These are phyloP conservation scores for Turritopsis rubra DNA, from an alignment of 30 jellyfish, hydroid and myxozoan species.

Conservation along the genomic window DNA sequence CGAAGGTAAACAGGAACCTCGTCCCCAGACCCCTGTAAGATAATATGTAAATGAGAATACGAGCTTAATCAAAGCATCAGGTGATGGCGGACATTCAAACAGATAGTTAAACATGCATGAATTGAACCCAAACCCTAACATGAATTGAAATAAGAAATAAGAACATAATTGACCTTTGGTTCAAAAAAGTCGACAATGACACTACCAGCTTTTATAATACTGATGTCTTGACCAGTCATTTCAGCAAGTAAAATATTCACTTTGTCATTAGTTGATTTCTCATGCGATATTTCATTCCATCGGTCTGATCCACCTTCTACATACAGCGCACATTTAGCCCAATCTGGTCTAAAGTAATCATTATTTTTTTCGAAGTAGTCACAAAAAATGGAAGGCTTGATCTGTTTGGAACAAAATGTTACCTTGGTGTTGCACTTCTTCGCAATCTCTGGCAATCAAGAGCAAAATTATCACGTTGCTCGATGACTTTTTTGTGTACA, in stretches of 20 bases:
- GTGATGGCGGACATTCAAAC: too few species aligned
- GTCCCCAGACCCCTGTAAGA: not conserved
- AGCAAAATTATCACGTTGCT: conserved; percentile 61
- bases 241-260: conserved; percentile 75
- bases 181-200: conserved; percentile 57
- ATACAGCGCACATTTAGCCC: conserved; percentile 77
- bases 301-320: conserved; percentile 88
- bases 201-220: conserved; percentile 64
- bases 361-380: not conserved
- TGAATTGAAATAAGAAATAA: too few species aligned
- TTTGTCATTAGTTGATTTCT: conserved; percentile 56
- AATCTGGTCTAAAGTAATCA: conserved; percentile 65
- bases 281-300: conserved; percentile 69
- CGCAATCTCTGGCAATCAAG: conserved; percentile 66
- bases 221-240: conserved; percentile 94
- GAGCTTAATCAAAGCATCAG: too few species aligned
- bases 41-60: not conserved
- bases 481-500: conserved; percentile 63
- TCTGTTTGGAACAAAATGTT: not conserved
- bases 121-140: too few species aligned
- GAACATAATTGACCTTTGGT: conserved; percentile 50
- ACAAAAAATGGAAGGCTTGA: not conserved
- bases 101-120: too few species aligned
- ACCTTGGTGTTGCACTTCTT: conserved; percentile 94
- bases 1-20: conserved; percentile 60